phyloP scores from a whole-genome alignment of 2,797 vertebrate genomes.

The Channallabes apus region DNA sequence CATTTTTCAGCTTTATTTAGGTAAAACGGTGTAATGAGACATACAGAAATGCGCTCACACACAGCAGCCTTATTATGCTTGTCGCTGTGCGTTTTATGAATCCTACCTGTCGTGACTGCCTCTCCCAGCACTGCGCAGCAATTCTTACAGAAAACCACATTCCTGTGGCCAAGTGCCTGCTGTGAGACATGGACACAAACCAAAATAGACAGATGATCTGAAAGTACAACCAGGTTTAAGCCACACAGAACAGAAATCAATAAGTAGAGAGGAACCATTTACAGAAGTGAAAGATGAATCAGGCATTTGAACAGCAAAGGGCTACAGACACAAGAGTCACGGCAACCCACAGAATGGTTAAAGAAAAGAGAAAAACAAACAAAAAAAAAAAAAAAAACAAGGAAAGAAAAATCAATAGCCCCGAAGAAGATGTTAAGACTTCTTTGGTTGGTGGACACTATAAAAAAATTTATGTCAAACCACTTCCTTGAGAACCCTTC shows the following conservation, averaged over 20 bases:
- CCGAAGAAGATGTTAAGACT: slow-evolving; percentile 29
- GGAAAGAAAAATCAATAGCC: slow-evolving; percentile 44
- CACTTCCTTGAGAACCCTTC: slow-evolving; percentile 37
- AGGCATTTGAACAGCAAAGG: slow-evolving; percentile 23
- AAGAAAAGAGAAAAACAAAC: background rate
- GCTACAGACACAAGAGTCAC: slow-evolving; percentile 22
- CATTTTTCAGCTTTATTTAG: background rate
- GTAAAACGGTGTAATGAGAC: background rate
- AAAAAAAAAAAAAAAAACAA: slow-evolving; percentile 21
- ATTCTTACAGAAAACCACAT: slow-evolving; percentile 80
- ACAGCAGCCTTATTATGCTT: background rate
- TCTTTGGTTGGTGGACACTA: slow-evolving; percentile 20
- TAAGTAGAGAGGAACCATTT: slow-evolving; percentile 34
- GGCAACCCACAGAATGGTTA: slow-evolving; percentile 37
- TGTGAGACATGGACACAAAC: slow-evolving; percentile 47
- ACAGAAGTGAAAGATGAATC: slow-evolving; percentile 33
- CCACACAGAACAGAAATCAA: slow-evolving; percentile 37
- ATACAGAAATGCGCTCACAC: background rate
- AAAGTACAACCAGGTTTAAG: slow-evolving; percentile 26
- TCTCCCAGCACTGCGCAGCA: slow-evolving; percentile 87
- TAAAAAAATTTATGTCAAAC: slow-evolving; percentile 25
- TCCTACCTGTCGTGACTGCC: slow-evolving; percentile 81
- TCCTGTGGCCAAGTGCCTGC: slow-evolving; percentile 80
- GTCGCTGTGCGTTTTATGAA: background rate
- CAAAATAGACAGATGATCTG: slow-evolving; percentile 28